Evolutionary conservation across 2,888 invertebrate genomes (phyloP), one percentile per base, ranked within the genome.

Genomic region (Rhagonycha fulva): DNA sequence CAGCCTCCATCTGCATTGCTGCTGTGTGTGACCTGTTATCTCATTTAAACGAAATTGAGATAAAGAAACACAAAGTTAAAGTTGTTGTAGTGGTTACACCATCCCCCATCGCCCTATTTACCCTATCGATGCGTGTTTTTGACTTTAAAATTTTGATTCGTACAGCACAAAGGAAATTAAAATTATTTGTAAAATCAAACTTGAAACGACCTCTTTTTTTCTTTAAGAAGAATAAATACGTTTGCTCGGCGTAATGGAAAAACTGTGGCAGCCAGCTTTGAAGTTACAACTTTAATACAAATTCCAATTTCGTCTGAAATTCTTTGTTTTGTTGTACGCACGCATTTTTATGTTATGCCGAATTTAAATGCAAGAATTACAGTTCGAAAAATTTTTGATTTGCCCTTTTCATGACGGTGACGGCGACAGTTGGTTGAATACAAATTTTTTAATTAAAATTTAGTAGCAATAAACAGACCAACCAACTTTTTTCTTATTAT

Each of bases 1-100:
- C 72, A 28, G 30, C 72, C 68, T 68, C 61, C 62, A 72, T 72
- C 72, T 68, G 72, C 72, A 72, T 62, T 68, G 68, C 72, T 28
- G 72, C 68, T 47, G 30, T 71, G 24, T 71, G 72, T 61, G 26
- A 66, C 63, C 72, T 68, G 68, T 72, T 72, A 72, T 62, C 72
- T 68, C 72, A 61, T 47, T 70, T 62, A 68, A 68, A 72, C 28
- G 62, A 68, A 72, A 30, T 30, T n/a, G 19, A 72, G 68, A 72
- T 72, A 72, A 68, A 72, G 61, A 72, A 72, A 23, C 28, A 47
- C 71, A 26, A 63, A 66, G 12, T 60, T 71, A 11, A 30, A 71
- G 19, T 47, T n/a, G 12, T 30, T n/a, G 12, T 30, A 19, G 19
- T 19, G 19, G 19, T 19, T 19, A 19, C 19, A 19, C 19, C 19